phyloP scores from a whole-genome alignment of 2,888 invertebrate genomes.

The Morpho deidamia region DNA sequence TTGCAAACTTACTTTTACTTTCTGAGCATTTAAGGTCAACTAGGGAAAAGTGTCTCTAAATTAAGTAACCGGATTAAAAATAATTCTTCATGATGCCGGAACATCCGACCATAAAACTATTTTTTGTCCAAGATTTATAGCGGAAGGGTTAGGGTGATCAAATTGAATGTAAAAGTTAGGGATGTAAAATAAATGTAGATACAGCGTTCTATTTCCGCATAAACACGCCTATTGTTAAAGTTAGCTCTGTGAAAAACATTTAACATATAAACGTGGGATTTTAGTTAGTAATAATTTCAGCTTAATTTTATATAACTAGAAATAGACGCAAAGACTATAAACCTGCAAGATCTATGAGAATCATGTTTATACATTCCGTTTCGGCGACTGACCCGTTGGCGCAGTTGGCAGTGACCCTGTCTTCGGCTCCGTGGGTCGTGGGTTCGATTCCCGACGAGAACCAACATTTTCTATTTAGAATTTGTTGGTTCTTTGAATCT shows the following conservation, averaged over 20 bases:
- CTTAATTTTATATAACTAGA: too few relatives aligned
- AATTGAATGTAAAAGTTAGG: constrained; percentile 37
- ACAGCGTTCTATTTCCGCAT: background rate
- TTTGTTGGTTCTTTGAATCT: too few relatives aligned
- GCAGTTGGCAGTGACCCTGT: too few relatives aligned
- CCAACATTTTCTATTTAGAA: too few relatives aligned
- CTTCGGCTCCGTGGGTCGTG: too few relatives aligned
- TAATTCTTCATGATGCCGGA: constrained; percentile 58
- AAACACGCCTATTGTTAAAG: constrained; percentile 1
- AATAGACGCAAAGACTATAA: too few relatives aligned
- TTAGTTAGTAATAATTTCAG: too few relatives aligned
- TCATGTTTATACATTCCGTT: too few relatives aligned
- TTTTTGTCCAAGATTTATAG: constrained; percentile 59
- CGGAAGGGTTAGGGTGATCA: constrained; percentile 49
- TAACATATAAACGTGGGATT: background rate
- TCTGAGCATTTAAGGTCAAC: constrained; percentile 60
- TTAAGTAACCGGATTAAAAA: constrained; percentile 62
- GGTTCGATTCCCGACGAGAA: too few relatives aligned
- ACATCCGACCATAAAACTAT: constrained; percentile 57
- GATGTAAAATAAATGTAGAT: constrained; percentile 26
- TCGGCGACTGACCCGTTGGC: too few relatives aligned
- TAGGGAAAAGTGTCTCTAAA: constrained; percentile 62
- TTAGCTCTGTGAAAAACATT: background rate
- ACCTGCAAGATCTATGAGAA: too few relatives aligned
- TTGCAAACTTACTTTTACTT: constrained; percentile 33